These are phyloP conservation scores for Drosophila saltans DNA, from an alignment of 1,140 invertebrate genomes.

Conservation along the genomic window DNA sequence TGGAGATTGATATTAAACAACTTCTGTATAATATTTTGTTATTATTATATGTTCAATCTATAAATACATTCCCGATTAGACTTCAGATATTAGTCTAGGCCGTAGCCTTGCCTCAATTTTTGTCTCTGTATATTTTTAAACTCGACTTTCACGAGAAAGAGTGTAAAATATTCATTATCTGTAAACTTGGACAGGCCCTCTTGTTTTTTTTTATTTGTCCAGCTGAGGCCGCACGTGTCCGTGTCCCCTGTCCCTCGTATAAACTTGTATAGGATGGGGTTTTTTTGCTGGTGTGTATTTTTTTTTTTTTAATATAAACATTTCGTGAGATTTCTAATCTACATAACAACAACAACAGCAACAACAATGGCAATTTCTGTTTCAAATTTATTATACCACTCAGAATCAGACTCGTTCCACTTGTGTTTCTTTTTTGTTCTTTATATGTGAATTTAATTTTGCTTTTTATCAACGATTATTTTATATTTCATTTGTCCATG, in stretches of 20 bases:
- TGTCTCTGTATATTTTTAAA: no score
- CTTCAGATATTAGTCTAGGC: no score
- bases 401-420: conserved; percentile 44
- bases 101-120: no score
- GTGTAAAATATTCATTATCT: not conserved
- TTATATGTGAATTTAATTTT: conserved; percentile 21
- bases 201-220: conserved; percentile 49
- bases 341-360: conserved; percentile 43
- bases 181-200: not conserved
- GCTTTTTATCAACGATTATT: conserved; percentile 38
- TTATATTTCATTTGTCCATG: not conserved
- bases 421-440: conserved; percentile 37
- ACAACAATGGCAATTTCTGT: conserved; percentile 49
- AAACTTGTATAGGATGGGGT: not conserved
- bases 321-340: conserved; percentile 62
- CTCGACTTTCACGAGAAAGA: not conserved
- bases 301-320: conserved; percentile 44
- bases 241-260: conserved; percentile 33
- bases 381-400: conserved; percentile 43
- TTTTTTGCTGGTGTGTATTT: not conserved
- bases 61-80: no score
- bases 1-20: no score
- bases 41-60: no score
- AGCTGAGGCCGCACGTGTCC: conserved; percentile 59
- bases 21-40: no score